Base-by-base conservation (phyloP, 1,140 invertebrate species). In the Hypothenemus hampei region DNA sequence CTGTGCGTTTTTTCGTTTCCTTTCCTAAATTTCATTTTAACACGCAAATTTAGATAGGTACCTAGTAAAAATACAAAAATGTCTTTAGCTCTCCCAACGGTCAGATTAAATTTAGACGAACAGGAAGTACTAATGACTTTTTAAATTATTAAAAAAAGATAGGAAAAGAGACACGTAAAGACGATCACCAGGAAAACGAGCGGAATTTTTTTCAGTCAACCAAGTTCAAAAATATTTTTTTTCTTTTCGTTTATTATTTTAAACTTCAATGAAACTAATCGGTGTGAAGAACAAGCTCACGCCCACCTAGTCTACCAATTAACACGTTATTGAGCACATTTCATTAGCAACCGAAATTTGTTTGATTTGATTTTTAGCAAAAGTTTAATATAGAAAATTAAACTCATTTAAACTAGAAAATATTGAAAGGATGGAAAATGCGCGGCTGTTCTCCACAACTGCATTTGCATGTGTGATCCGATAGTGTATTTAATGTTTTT, bases 81-180 rank as follows among this genome's bases (percentile, higher is more conserved):
- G 1, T 40, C 16, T 40, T 20, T 40, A 10, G 20, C 11, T 20
- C 18, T 31, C 26, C 18, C 16, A 40, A 16, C 16, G 39, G 11
- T 15, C 39, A 16, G 39, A 40, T 40, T 37, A 21, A 21, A 19
- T 40, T 40, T 40, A 40, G 39, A 13, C 20, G 18, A 2, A 18
- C 39, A 40, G 39, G 39, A 40, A 40, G 39, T 40, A 1, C 39
- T 40, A 18, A 40, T 40, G 39, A 40, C 16, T 40, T 40, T 40
- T 40, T 40, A 40, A 40, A 8, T 20, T 20, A 20, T 40, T 40
- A 20, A 21, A 20, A 40, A 18, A 19, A 20, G 39, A 20, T 40
- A 19, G 39, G n/a, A n/a, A n/a, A n/a, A n/a, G n/a, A n/a, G n/a
- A n/a, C n/a, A n/a, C n/a, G n/a, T n/a, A n/a, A n/a, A n/a, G n/a